Evolutionary conservation across 2,888 invertebrate genomes (phyloP).

Genomic region (Oscheius myriophilus): DNA sequence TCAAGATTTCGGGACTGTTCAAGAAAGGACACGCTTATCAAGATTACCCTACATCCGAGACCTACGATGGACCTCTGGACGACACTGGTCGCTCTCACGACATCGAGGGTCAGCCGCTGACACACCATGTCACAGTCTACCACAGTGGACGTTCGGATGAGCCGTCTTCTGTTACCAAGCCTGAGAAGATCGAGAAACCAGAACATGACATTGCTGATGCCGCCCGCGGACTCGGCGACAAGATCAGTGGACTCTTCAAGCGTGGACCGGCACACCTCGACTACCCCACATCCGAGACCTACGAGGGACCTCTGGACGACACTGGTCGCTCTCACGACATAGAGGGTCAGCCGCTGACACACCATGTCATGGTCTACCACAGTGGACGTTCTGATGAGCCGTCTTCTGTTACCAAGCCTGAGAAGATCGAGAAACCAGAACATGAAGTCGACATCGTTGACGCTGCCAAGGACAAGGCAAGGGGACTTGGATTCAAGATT

Average conservation of each 20-base stretch:
- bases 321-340: constrained; percentile 35
- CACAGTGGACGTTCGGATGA: constrained; percentile 38
- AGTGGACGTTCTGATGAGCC: constrained; percentile 30
- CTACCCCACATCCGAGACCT: constrained; percentile 38
- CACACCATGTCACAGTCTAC: constrained; percentile 40
- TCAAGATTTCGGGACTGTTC: constrained; percentile 46
- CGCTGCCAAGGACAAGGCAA: not conserved
- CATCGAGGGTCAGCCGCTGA: constrained; percentile 35
- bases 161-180: not conserved
- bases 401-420: not conserved
- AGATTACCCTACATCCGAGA: constrained; percentile 47
- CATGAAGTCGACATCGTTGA: no score
- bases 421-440: constrained; percentile 13
- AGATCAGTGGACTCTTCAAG: constrained; percentile 45
- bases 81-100: constrained; percentile 20
- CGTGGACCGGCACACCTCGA: constrained; percentile 40
- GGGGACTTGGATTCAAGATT: no score
- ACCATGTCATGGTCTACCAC: constrained; percentile 39
- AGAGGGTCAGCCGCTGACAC: constrained; percentile 36
- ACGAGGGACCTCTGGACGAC: constrained; percentile 40
- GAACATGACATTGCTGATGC: not conserved
- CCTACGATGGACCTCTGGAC: constrained; percentile 39
- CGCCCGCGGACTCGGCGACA: constrained; percentile 25
- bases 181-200: no score
- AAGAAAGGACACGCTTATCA: constrained; percentile 48